Evolutionary conservation across 2,797 vertebrate species (phyloP).

Genomic region (Botia kubotai): DNA sequence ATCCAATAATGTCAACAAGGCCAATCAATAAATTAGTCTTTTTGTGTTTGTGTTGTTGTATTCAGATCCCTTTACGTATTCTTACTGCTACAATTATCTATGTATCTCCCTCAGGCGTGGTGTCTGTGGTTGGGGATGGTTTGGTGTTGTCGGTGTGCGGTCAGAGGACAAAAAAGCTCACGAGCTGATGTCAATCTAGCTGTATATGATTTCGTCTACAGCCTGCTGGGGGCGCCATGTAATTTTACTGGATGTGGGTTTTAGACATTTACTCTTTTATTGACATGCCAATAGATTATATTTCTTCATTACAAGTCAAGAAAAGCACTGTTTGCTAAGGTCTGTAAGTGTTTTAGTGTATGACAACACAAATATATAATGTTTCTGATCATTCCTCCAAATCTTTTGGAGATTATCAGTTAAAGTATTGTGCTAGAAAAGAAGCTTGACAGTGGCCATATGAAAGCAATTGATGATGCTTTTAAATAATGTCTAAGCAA

Average conservation of each 20-base stretch:
- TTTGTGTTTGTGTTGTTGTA: background rate
- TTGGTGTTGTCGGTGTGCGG: slow-evolving; percentile 63
- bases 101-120: slow-evolving; percentile 50
- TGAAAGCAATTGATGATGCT: background rate
- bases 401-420: background rate
- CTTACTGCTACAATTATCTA: background rate
- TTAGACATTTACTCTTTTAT: background rate
- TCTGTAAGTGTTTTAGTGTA: no score
- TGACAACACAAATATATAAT: background rate
- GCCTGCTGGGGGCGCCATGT: slow-evolving; percentile 68
- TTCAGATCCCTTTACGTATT: background rate
- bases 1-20: background rate
- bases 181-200: slow-evolving; percentile 72
- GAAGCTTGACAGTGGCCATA: background rate
- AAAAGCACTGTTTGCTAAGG: slow-evolving; percentile 8
- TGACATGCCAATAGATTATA: background rate
- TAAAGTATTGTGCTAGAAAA: background rate
- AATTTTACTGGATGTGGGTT: background rate
- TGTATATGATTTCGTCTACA: slow-evolving; percentile 70
- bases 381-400: background rate
- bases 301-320: no score
- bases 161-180: slow-evolving; percentile 67
- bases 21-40: background rate
- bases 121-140: slow-evolving; percentile 67
- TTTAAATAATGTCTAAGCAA: background rate